Evolutionary conservation across 2,113 vertebrate genomes (phyloP).

Genomic region (Vulpes lagopus): DNA sequence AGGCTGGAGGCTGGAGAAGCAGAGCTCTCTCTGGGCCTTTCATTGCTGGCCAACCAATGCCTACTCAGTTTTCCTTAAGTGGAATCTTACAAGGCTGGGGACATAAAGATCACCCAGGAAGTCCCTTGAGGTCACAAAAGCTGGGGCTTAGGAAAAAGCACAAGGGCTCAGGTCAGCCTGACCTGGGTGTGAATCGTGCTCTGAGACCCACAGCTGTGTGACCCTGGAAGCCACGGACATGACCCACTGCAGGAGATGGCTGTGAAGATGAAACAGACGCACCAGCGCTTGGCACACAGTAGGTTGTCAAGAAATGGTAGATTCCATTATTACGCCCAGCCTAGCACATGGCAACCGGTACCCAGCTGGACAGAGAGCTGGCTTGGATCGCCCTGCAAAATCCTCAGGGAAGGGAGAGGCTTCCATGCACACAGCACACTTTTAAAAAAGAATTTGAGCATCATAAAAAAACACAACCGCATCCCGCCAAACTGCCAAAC

Average conservation of each 20-base stretch:
- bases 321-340: rapidly evolving
- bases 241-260: background rate
- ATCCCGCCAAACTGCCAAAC: background rate
- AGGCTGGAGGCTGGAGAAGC: background rate
- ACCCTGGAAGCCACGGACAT: background rate
- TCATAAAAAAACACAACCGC: background rate
- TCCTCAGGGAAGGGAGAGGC: background rate
- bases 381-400: background rate
- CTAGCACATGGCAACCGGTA: background rate
- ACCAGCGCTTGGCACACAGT: background rate
- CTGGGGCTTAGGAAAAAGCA: background rate
- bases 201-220: background rate
- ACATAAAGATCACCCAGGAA: background rate
- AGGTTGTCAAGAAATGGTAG: background rate
- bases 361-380: background rate
- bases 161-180: background rate
- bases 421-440: background rate
- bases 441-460: background rate
- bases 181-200: background rate
- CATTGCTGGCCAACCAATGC: background rate
- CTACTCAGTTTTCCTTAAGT: background rate
- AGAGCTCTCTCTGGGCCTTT: background rate
- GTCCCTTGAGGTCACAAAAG: background rate
- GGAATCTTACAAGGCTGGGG: background rate
- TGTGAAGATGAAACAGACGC: background rate